Evolutionary conservation across 2,113 vertebrate genomes (phyloP).

Genomic region (Phrynosoma blainvillii): DNA sequence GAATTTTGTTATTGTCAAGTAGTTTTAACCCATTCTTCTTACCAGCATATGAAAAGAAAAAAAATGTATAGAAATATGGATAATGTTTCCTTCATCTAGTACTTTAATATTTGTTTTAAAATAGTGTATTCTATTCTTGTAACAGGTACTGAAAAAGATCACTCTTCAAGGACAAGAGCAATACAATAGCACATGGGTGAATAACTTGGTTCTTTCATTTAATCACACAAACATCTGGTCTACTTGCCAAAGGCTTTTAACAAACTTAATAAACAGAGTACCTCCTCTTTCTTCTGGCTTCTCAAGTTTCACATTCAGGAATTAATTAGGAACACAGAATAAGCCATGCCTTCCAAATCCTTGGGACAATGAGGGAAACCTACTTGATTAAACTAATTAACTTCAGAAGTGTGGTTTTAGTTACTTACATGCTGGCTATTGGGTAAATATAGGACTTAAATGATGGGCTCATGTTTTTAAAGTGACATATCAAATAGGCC

Average conservation of each 20-base stretch:
- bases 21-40: conserved; percentile 1
- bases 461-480: neutral
- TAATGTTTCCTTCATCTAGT: neutral
- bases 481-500: neutral
- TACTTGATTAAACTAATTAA: conserved; percentile 7
- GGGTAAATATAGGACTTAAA: neutral
- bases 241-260: conserved; percentile 25
- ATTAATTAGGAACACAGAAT: conserved; percentile 33
- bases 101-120: conserved; percentile 7
- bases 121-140: neutral
- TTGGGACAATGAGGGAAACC: neutral
- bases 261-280: conserved; percentile 28
- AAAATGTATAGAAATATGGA: neutral
- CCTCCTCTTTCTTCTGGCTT: conserved; percentile 3
- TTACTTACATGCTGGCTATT: neutral
- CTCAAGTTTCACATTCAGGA: conserved; percentile 11
- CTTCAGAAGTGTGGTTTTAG: neutral
- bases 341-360: conserved; percentile 3
- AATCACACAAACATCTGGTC: neutral
- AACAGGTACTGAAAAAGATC: neutral
- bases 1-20: neutral
- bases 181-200: conserved; percentile 27
- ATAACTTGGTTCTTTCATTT: conserved; percentile 37
- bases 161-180: conserved; percentile 23
- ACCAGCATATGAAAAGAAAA: neutral